Percentiles rank a stretch among this genome's conserved stretches.
phyloP scores from a whole-genome alignment of 2,888 invertebrate genomes.

The Tholera decimalis region DNA sequence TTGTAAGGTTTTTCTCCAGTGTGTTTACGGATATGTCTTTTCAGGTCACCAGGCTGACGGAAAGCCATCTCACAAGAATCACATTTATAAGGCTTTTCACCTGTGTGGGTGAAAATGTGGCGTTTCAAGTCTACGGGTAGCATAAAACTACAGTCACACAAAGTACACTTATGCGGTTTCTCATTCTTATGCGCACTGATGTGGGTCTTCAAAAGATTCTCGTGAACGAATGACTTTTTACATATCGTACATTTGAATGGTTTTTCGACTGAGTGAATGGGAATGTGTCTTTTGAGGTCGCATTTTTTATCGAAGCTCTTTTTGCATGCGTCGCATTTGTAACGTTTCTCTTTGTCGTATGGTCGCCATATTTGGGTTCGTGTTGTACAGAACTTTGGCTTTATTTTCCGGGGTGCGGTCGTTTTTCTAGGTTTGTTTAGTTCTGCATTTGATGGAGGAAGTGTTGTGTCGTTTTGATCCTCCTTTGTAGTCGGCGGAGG shows the following conservation, averaged over 20 bases:
- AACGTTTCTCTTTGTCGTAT: slow-evolving; percentile 14
- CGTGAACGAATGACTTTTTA: slow-evolving; percentile 13
- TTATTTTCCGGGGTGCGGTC: slow-evolving; percentile 15
- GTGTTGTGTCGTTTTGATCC: slow-evolving; percentile 2
- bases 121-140: slow-evolving; percentile 35
- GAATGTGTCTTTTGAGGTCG: slow-evolving; percentile 7
- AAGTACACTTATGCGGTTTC: slow-evolving; percentile 27
- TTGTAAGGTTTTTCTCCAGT: slow-evolving; percentile 40
- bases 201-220: slow-evolving; percentile 38
- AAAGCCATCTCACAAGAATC: slow-evolving; percentile 31
- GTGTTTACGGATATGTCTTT: slow-evolving; percentile 29
- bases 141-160: slow-evolving; percentile 32
- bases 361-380: slow-evolving; percentile 29
- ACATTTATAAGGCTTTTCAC: slow-evolving; percentile 37
- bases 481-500: slow-evolving; percentile 21
- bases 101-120: slow-evolving; percentile 41
- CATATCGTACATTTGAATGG: slow-evolving; percentile 35
- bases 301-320: slow-evolving; percentile 7
- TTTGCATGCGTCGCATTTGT: slow-evolving; percentile 37
- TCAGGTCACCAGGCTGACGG: slow-evolving; percentile 30
- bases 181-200: slow-evolving; percentile 38
- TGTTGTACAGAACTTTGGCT: slow-evolving; percentile 14
- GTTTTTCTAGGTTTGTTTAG: not conserved
- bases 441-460: not conserved
- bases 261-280: not conserved